A percentile compares a stretch with the other conserved stretches of the same genome.
Evolutionary conservation across 2,797 vertebrate genomes (phyloP).

Genomic region (Percopsis omiscomaycus): DNA sequence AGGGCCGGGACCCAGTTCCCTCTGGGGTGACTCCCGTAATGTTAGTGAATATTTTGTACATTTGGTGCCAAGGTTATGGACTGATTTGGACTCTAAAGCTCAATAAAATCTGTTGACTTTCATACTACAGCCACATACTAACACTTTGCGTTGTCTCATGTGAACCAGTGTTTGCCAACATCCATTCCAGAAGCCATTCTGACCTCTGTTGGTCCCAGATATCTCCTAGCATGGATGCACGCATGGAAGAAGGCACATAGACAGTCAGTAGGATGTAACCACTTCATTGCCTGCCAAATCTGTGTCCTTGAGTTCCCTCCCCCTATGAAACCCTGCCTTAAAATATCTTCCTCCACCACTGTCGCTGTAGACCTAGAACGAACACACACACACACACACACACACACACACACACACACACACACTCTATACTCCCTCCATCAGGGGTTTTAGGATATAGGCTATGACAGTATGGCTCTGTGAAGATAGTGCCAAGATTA

Average conservation of each 20-base stretch:
- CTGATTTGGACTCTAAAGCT: slow-evolving; percentile 7
- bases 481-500: slow-evolving; percentile 35
- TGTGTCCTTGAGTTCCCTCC: slow-evolving; percentile 66
- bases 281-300: slow-evolving; percentile 66
- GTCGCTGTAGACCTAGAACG: neutral
- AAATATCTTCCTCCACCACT: slow-evolving; percentile 33
- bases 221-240: slow-evolving; percentile 15
- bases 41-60: slow-evolving; percentile 5
- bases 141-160: slow-evolving; percentile 16
- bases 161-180: slow-evolving; percentile 6
- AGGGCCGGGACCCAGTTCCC: slow-evolving; percentile 3
- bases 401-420: slow-evolving; percentile 5
- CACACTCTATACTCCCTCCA: neutral
- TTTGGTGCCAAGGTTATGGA: neutral
- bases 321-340: slow-evolving; percentile 28
- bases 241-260: neutral
- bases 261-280: slow-evolving; percentile 20
- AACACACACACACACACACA: neutral
- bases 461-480: slow-evolving; percentile 24
- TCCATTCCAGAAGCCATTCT: neutral
- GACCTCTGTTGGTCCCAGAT: slow-evolving; percentile 13
- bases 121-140: neutral
- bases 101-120: neutral
- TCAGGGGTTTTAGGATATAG: slow-evolving; percentile 24
- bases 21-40: neutral